These are phyloP conservation scores for Sarcophaga variegata DNA, from an alignment of 2,888 invertebrate species.

Conservation along the genomic window DNA sequence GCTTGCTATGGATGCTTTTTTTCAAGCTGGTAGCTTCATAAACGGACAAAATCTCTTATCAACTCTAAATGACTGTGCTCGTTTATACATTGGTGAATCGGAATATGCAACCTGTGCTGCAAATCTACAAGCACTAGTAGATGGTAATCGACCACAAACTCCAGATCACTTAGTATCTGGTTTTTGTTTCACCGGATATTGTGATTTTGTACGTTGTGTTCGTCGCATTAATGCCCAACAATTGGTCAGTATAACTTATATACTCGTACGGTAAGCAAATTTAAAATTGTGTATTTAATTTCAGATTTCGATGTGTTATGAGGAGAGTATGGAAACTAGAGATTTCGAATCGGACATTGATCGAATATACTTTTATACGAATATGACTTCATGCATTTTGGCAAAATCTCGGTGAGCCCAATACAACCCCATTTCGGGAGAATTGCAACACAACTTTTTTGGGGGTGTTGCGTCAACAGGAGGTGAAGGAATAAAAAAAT, in stretches of 20 bases:
- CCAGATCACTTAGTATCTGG: conserved; percentile 56
- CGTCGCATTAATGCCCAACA: conserved; percentile 84
- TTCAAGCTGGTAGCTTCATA: conserved; percentile 83
- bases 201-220: conserved; percentile 85
- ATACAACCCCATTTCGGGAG: conserved; percentile 86
- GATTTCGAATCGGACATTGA: conserved; percentile 69
- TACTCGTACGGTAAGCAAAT: not conserved
- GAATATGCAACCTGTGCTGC: conserved; percentile 83
- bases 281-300: not conserved
- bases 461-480: not conserved
- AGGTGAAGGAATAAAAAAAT: not conserved
- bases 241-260: conserved; percentile 81
- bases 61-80: conserved; percentile 83
- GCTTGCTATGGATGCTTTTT: conserved; percentile 86
- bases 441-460: conserved; percentile 82
- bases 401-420: conserved; percentile 85
- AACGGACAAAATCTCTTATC: conserved; percentile 83
- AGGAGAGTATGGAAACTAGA: conserved; percentile 70
- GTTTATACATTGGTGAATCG: conserved; percentile 83
- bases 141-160: conserved; percentile 63
- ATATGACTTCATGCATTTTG: conserved; percentile 86
- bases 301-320: conserved; percentile 74
- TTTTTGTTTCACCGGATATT: conserved; percentile 84
- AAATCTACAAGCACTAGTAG: conserved; percentile 80
- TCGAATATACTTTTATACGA: conserved; percentile 82